These are phyloP conservation scores for Phocides pigmalion DNA, from an alignment of 1,140 invertebrate genomes.

Conservation along the genomic window DNA sequence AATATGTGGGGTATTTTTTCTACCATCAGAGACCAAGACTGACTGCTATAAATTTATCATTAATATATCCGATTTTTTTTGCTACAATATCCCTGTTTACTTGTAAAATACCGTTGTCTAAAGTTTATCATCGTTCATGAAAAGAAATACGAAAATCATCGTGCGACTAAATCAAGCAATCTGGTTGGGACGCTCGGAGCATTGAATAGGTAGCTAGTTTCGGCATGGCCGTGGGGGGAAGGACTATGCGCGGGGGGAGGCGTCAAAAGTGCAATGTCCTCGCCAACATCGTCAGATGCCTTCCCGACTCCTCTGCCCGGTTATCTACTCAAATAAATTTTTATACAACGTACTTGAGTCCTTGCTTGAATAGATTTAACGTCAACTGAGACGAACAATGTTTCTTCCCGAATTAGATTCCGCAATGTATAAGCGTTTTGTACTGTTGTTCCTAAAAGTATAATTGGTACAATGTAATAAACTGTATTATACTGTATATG, in stretches of 20 bases:
- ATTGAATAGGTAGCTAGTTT: conserved; percentile 75
- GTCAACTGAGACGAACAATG: background rate
- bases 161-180: conserved; percentile 74
- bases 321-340: conserved; percentile 59
- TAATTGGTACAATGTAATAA: no score
- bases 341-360: conserved; percentile 40
- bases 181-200: conserved; percentile 70
- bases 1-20: no score
- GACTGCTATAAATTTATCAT: no score
- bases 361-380: background rate
- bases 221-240: conserved; percentile 66
- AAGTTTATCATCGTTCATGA: background rate
- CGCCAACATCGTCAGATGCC: conserved; percentile 75
- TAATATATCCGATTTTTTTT: no score
- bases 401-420: background rate
- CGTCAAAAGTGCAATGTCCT: conserved; percentile 80
- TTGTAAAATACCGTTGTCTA: background rate
- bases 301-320: conserved; percentile 53
- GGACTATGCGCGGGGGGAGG: conserved; percentile 60
- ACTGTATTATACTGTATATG: no score
- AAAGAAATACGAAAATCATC: conserved; percentile 35
- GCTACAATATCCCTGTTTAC: no score
- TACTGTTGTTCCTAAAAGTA: no score
- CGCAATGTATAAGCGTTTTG: no score
- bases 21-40: no score